Evolutionary conservation across 2,888 invertebrate species (phyloP).

Genomic region (Metalampra italica): DNA sequence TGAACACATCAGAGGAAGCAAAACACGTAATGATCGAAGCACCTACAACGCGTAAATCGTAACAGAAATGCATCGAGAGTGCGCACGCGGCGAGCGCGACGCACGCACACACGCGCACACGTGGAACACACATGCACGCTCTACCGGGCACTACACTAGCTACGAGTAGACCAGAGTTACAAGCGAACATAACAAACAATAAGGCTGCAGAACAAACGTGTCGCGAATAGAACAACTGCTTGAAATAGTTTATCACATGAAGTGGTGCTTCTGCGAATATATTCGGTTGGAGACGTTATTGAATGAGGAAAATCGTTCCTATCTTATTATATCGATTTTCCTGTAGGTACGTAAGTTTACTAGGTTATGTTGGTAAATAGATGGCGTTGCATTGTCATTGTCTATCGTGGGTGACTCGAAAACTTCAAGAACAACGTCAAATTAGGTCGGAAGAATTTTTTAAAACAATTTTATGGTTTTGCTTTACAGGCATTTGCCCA

Average conservation of each 20-base stretch:
- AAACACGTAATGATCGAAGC: conserved; percentile 46
- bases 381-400: too few relatives aligned
- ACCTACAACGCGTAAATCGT: conserved; percentile 30
- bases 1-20: conserved; percentile 72
- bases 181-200: conserved; percentile 48
- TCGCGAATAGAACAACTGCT: too few relatives aligned
- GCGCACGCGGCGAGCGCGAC: conserved; percentile 9
- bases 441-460: too few relatives aligned
- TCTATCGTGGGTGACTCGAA: too few relatives aligned
- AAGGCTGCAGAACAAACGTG: conserved; percentile 12
- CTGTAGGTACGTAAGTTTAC: too few relatives aligned
- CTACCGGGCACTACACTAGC: conserved; percentile 42
- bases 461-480: too few relatives aligned
- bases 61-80: conserved; percentile 32
- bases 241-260: conserved; percentile 6
- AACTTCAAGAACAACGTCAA: too few relatives aligned
- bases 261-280: conserved; percentile 7
- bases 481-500: too few relatives aligned
- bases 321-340: too few relatives aligned
- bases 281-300: too few relatives aligned
- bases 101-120: conserved; percentile 21
- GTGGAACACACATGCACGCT: conserved; percentile 13
- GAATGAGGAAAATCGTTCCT: too few relatives aligned
- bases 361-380: too few relatives aligned
- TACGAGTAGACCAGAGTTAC: conserved; percentile 56